These are phyloP conservation scores for roundworm (Caenorhabditis elegans) DNA, from an alignment of 1,140 invertebrate species.

Conservation along the genomic window DNA sequence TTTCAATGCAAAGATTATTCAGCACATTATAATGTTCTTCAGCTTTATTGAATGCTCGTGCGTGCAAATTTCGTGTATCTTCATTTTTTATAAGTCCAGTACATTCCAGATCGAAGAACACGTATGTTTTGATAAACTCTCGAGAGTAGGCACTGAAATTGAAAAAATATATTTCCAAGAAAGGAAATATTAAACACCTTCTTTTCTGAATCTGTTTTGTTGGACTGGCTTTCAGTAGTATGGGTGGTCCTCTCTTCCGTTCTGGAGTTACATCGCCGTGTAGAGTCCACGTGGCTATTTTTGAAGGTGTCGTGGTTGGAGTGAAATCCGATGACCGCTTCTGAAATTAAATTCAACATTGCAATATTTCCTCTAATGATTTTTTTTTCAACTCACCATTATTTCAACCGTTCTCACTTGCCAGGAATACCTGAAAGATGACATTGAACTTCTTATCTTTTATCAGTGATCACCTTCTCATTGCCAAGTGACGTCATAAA, in stretches of 20 bases:
- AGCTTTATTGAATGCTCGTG: background rate
- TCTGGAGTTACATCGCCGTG: background rate
- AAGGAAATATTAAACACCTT: too few relatives aligned
- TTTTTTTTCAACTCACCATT: background rate
- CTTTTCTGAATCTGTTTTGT: background rate
- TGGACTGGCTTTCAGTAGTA: background rate
- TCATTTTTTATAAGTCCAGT: slow-evolving; percentile 50
- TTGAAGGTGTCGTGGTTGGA: background rate
- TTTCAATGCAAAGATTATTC: slow-evolving; percentile 31
- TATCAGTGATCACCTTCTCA: background rate
- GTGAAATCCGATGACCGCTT: background rate
- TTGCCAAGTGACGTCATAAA: background rate
- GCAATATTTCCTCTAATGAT: too few relatives aligned
- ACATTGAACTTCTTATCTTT: background rate
- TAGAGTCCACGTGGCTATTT: background rate
- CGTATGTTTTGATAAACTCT: slow-evolving; percentile 38
- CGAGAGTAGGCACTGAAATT: background rate
- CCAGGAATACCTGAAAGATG: too few relatives aligned
- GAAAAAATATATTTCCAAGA: too few relatives aligned
- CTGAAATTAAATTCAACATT: background rate
- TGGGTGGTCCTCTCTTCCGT: background rate
- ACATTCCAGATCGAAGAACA: slow-evolving; percentile 53
- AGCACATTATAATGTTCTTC: background rate
- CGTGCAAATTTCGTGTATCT: slow-evolving; percentile 13
- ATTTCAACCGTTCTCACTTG: background rate